Evolutionary conservation across 2,797 vertebrate species (phyloP).

Genomic region (Phoebastria nigripes): DNA sequence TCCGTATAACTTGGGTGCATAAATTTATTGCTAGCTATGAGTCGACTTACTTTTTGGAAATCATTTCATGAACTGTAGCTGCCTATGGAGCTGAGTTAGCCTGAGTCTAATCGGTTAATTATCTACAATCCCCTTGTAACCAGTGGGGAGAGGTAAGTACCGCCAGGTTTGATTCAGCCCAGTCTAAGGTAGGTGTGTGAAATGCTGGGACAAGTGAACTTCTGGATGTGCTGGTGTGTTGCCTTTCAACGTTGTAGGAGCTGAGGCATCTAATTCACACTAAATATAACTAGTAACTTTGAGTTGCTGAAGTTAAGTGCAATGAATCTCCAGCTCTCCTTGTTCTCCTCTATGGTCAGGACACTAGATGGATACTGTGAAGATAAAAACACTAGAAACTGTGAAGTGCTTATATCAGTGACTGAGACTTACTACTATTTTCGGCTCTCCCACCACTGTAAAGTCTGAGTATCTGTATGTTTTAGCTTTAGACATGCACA

Average conservation of each 20-base stretch:
- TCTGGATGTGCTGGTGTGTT: neutral
- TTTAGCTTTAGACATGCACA: neutral
- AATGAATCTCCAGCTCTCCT: neutral
- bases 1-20: accelerated
- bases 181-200: neutral
- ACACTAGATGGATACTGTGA: neutral
- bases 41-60: neutral
- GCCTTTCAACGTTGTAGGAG: neutral
- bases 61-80: neutral
- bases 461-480: neutral
- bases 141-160: neutral
- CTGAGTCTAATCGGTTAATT: neutral
- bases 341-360: neutral
- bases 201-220: neutral
- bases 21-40: neutral
- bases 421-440: neutral
- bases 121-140: neutral
- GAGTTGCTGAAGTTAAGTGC: neutral
- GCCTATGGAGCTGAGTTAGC: neutral
- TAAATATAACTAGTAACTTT: neutral
- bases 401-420: neutral
- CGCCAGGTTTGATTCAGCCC: neutral
- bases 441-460: neutral
- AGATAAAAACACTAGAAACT: neutral
- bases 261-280: neutral